Evolutionary conservation across 2,888 invertebrate genomes (phyloP).

Genomic region (Hypomecis atomaria): DNA sequence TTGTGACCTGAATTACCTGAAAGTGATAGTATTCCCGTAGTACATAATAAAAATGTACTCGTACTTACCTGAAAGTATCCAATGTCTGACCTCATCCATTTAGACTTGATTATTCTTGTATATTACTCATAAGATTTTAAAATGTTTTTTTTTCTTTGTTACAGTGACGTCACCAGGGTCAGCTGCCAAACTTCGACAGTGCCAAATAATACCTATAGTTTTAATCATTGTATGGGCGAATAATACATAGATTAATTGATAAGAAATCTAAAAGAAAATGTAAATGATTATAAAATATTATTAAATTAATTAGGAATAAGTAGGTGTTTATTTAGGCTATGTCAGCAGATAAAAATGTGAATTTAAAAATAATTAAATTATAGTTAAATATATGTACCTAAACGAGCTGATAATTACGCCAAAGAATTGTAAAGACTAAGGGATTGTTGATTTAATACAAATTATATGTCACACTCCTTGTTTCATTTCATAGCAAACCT

Average conservation of each 20-base stretch:
- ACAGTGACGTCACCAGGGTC: conserved; percentile 81
- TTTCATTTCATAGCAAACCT: conserved; percentile 54
- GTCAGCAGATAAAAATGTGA: conserved; percentile 65
- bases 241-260: conserved; percentile 63
- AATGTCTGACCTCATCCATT: too few relatives aligned
- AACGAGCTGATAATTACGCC: conserved; percentile 79
- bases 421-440: conserved; percentile 82
- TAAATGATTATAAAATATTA: conserved; percentile 48
- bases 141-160: conserved; percentile 42
- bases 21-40: too few relatives aligned
- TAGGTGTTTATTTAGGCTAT: conserved; percentile 72
- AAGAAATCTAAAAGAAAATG: conserved; percentile 37
- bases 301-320: conserved; percentile 57
- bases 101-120: too few relatives aligned
- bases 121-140: not conserved
- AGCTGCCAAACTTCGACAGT: conserved; percentile 65
- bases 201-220: conserved; percentile 72
- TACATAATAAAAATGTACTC: too few relatives aligned
- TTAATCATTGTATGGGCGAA: conserved; percentile 71
- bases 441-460: conserved; percentile 85
- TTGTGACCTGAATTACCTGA: too few relatives aligned
- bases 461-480: conserved; percentile 72
- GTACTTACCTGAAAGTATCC: too few relatives aligned
- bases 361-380: conserved; percentile 65
- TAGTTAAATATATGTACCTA: conserved; percentile 68